Conservation (phyloP, 2,888 invertebrate genomes). For the Polydrusus cervinus region DNA sequence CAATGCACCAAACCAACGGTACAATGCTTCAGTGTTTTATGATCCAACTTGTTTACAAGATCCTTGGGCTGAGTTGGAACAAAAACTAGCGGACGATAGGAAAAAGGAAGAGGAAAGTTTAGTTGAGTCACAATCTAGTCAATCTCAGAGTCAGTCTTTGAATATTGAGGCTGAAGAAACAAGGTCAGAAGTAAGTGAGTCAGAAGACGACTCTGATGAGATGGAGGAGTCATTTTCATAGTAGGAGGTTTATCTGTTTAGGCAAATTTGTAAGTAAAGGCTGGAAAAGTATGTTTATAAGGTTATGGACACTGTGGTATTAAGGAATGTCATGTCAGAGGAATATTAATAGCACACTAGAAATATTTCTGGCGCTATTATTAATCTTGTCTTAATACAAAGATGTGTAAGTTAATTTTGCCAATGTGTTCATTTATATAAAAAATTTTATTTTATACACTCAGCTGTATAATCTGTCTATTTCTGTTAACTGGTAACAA, state of each 20-base stretch:
- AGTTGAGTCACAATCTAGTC: neutral
- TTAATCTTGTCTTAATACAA: no score
- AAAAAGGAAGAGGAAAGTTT: slow-evolving; percentile 4
- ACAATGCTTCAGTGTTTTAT: slow-evolving; percentile 22
- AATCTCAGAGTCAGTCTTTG: neutral
- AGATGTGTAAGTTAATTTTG: no score
- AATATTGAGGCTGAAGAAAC: neutral
- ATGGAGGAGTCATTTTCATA: slow-evolving; percentile 29
- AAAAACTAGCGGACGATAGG: slow-evolving; percentile 17
- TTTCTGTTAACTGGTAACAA: no score
- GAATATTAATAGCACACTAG: no score
- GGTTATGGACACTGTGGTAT: no score
- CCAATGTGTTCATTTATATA: no score
- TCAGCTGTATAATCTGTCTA: no score
- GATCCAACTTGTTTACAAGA: slow-evolving; percentile 42
- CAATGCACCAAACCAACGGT: neutral
- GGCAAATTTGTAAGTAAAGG: neutral
- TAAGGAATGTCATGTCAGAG: no score
- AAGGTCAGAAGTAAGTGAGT: slow-evolving; percentile 19
- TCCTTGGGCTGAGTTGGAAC: slow-evolving; percentile 45
- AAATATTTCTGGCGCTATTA: no score
- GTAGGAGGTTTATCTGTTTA: slow-evolving; percentile 1
- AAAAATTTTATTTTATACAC: no score
- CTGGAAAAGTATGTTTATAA: neutral
- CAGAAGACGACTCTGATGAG: slow-evolving; percentile 19